phyloP scores from a whole-genome alignment of 2,888 invertebrate genomes.

The Himalopsyche anomala region DNA sequence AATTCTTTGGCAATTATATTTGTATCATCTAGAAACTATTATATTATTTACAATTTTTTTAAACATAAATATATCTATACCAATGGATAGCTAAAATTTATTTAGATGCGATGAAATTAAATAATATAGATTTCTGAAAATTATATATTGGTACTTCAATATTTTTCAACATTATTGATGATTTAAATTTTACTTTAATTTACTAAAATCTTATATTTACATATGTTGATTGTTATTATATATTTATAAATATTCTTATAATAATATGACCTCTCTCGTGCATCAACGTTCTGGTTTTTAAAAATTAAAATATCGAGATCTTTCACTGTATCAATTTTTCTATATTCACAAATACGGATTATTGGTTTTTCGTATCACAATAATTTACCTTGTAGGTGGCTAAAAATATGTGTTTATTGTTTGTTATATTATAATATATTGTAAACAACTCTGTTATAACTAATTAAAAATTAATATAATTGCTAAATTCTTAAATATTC shows the following conservation, averaged over 20 bases:
- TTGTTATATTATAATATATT: neutral
- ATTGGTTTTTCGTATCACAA: slow-evolving; percentile 13
- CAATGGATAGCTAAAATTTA: neutral
- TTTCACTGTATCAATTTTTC: neutral
- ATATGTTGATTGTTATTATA: neutral
- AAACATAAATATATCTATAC: neutral
- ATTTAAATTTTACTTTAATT: neutral
- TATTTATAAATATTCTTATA: neutral
- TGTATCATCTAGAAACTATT: neutral
- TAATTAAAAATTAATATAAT: neutral
- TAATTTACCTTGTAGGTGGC: slow-evolving; percentile 30
- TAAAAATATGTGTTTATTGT: slow-evolving; percentile 26
- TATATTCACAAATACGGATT: neutral
- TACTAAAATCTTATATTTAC: neutral
- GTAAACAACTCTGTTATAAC: neutral
- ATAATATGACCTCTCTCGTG: neutral
- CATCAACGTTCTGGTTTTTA: neutral
- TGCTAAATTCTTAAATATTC: neutral
- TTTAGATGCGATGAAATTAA: neutral
- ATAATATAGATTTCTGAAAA: neutral
- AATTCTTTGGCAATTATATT: slow-evolving; percentile 12
- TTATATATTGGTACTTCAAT: neutral
- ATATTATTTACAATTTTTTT: slow-evolving; percentile 7
- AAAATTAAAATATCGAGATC: neutral
- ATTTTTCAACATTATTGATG: neutral